These are phyloP conservation scores for Eubasilissa regina DNA, from an alignment of 1,140 invertebrate genomes.

Conservation along the genomic window DNA sequence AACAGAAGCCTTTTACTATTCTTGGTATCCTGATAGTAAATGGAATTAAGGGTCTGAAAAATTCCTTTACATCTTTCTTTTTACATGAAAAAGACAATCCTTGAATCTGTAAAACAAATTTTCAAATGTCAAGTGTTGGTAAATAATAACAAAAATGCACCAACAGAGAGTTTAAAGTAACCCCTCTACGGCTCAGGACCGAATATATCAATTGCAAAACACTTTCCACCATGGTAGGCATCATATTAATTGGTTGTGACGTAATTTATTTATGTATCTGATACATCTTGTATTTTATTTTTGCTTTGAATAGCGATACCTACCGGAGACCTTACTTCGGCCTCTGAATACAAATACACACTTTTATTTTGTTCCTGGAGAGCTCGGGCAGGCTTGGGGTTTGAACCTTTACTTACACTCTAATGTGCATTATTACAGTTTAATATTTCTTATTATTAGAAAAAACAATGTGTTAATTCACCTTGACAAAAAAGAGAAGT, in stretches of 20 bases:
- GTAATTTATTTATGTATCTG: too few species aligned
- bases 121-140: constrained; percentile 36
- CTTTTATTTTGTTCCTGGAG: too few species aligned
- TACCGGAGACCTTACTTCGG: too few species aligned
- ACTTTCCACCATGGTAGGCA: too few species aligned
- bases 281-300: too few species aligned
- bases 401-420: background rate
- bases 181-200: too few species aligned
- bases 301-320: too few species aligned
- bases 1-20: constrained; percentile 84
- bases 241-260: too few species aligned
- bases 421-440: too few species aligned
- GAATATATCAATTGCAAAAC: too few species aligned
- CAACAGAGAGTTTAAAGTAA: constrained; percentile 12
- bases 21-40: constrained; percentile 85
- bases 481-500: constrained; percentile 76
- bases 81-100: constrained; percentile 81
- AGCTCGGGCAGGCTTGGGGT: too few species aligned
- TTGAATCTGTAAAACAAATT: constrained; percentile 69
- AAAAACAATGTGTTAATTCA: constrained; percentile 55
- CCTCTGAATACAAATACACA: too few species aligned
- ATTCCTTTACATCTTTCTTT: constrained; percentile 87
- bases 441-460: background rate
- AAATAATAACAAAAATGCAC: background rate
- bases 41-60: constrained; percentile 86